Evolutionary conservation across 2,888 invertebrate species (phyloP), one percentile per base, ranked within the genome.

Genomic region (Microctonus aethiopoides): DNA sequence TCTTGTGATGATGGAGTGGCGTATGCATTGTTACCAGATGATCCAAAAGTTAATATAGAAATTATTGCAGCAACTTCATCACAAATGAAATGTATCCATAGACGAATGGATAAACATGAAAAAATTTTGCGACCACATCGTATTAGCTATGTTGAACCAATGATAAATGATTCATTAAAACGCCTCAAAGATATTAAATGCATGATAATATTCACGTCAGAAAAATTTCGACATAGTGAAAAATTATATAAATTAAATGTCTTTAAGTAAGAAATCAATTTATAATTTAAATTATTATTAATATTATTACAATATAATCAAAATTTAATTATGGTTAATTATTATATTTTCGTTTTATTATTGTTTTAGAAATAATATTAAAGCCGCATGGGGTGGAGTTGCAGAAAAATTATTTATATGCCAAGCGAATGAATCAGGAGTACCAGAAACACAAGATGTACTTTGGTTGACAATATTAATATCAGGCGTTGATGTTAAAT

Each of bases 341-440:
- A 56, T 62, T 22, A 16, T 39, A n/a, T 51, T 10, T 4, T 39
- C 22, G n/a, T 29, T 16, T 29, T 65, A 60, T 57, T 60, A 22
- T 46, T 57, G 46, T 60, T 22, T 16, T 64, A 75, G 75, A n/a
- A 52, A 62, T 36, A 11, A 57, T 20, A 36, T 64, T 16, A 68
- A 68, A 46, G 54, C 78, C 29, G 41, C 81, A 34, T 80, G 81
- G 77, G 84, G 84, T 70, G 83, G 85, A 11, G 71, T 81, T 11
- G 76, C 76, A 0, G 62, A 67, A 1, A 63, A 77, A 54, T 64
- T 85, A 57, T 62, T 68, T 20, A n/a, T 80, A 3, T 84, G 82
- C 68, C 73, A 71, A 36, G 56, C 63, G 13, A 26, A 39, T 20
- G 60, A 71, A 6, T 24, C 36, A 24, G 61, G 60, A 60, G 73